A percentile compares a stretch with the other conserved stretches of the same genome.
These are phyloP conservation scores for Grallaria varia DNA, from an alignment of 2,113 vertebrate species.

Conservation along the genomic window DNA sequence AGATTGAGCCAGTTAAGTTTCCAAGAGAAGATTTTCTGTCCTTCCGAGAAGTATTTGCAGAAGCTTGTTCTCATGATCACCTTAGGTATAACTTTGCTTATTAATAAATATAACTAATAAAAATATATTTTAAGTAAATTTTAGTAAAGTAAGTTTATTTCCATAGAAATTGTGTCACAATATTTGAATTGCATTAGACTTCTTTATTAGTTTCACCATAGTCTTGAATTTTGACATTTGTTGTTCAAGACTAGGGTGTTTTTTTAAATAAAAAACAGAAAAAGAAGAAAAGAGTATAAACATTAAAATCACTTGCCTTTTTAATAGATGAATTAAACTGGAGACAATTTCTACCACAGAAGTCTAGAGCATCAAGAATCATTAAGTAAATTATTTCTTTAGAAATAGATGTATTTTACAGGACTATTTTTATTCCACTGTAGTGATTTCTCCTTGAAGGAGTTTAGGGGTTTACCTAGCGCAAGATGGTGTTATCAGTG, in stretches of 20 bases:
- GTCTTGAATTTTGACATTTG: not conserved
- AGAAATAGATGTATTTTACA: not conserved
- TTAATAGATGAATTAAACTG: not conserved
- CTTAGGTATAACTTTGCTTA: constrained; percentile 82
- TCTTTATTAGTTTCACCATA: not conserved
- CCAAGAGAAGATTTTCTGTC: constrained; percentile 80
- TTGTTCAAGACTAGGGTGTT: not conserved
- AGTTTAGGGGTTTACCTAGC: not conserved
- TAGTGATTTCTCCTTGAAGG: not conserved
- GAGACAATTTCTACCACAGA: not conserved
- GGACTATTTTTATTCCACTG: not conserved
- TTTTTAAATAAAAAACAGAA: not conserved
- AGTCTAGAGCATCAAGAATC: not conserved
- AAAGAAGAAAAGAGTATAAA: not conserved
- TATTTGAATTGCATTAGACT: not conserved
- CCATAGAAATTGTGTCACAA: not conserved
- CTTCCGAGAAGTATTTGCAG: constrained; percentile 85
- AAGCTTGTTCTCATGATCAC: constrained; percentile 94
- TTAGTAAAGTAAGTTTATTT: not conserved
- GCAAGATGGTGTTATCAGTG: not conserved
- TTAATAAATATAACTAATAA: constrained; percentile 29
- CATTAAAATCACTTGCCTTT: not conserved
- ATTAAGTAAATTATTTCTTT: not conserved
- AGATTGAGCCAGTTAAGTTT: constrained; percentile 79
- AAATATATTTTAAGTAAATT: not conserved